phyloP scores from a whole-genome alignment of 2,888 invertebrate genomes.

The Junonia oenone region DNA sequence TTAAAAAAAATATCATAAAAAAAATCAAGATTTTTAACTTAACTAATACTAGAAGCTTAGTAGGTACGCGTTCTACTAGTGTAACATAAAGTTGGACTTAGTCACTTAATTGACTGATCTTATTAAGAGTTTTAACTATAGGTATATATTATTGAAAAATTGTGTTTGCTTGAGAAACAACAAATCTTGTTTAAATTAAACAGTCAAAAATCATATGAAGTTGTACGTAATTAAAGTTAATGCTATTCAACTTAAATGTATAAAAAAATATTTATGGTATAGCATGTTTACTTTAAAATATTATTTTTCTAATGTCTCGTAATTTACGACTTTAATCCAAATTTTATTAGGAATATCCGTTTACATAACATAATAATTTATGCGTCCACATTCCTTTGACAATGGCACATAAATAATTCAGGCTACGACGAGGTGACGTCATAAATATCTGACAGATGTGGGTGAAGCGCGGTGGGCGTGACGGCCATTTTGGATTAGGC shows the following conservation, averaged over 20 bases:
- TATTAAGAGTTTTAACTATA: no score
- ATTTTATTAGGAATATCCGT: neutral
- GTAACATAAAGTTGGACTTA: no score
- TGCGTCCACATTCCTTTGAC: neutral
- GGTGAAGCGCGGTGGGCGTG: constrained; percentile 1
- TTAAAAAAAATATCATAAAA: no score
- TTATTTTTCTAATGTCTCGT: neutral
- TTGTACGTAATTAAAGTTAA: no score
- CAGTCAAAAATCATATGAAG: no score
- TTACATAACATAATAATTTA: neutral
- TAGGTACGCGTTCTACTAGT: no score
- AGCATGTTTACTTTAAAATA: neutral
- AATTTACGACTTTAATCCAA: neutral
- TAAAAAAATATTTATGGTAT: neutral
- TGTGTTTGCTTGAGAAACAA: no score
- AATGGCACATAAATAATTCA: neutral
- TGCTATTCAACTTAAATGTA: neutral
- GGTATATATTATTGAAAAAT: no score
- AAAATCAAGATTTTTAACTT: no score
- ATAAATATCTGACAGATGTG: neutral
- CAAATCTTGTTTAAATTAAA: no score
- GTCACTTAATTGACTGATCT: no score
- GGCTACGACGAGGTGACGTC: neutral
- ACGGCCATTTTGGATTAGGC: constrained; percentile 3
- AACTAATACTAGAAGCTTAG: no score